Evolutionary conservation across 2,797 vertebrate genomes (phyloP), one percentile per base, ranked within the genome.

Genomic region (Limosa lapponica): DNA sequence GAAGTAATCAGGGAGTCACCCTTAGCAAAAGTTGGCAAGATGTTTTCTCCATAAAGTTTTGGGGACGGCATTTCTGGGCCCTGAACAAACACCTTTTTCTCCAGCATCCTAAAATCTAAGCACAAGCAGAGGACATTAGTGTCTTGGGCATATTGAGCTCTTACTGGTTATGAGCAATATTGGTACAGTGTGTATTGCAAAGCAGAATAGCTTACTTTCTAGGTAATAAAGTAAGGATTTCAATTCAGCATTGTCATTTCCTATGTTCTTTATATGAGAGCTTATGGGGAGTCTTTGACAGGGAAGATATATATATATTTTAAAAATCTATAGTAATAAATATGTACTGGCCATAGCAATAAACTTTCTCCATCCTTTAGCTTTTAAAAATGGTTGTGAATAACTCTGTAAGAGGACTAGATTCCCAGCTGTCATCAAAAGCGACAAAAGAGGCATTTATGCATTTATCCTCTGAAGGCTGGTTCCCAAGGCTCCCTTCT

Each of bases 181-280:
- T 74, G 34, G 20, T 67, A 43, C 30, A 54, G 37, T 30, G 10
- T 55, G 22, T 51, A 71, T 73, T 87, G 27, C 46, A 92, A 83
- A 83, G 18, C 20, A 36, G 24, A 80, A 30, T 39, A 86, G 8
- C 37, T 93, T 80, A 23, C 43, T 57, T 88, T 58, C 27, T 58
- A 61, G 30, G 37, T 72, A 69, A 83, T 87, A 94, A 89, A 80
- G 46, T 80, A 90, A 58, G 34, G 32, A 75, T 86, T 92, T 93
- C 59, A 86, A 23, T 86, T 93, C 43, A 59, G 8, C 36, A 39
- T 43, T 92, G 70, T 57, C 24, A 32, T 61, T 85, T 87, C 34
- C 43, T 74, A 2, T 73, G 59, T 75, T 77, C 59, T 93, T 72
- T 77, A 24, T n/a, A 41, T 73, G 65, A 69, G n/a, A 57, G 16